Evolutionary conservation across 2,113 vertebrate genomes (phyloP).

Genomic region (Peromyscus leucopus): DNA sequence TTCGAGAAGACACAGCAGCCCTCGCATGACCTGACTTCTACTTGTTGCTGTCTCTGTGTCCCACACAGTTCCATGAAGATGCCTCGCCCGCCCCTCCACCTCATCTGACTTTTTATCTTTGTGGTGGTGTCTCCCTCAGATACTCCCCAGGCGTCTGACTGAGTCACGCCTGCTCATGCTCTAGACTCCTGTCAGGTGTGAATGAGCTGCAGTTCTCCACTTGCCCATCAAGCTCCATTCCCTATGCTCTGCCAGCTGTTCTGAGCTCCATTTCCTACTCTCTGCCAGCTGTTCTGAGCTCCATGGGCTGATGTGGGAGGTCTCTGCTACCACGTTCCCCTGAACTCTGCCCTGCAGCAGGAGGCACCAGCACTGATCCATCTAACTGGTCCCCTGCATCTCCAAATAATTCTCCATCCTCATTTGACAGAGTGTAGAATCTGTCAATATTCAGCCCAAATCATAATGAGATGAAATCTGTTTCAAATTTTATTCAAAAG

Average conservation of each 20-base stretch:
- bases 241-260: not conserved
- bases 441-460: not conserved
- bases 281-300: not conserved
- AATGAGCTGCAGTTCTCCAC: not conserved
- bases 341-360: not conserved
- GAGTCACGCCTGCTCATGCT: not conserved
- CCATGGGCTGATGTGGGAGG: not conserved
- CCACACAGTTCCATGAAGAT: not conserved
- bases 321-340: not conserved
- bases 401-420: not conserved
- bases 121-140: not conserved
- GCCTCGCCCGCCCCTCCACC: not conserved
- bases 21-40: not conserved
- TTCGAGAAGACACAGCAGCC: not conserved
- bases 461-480: not conserved
- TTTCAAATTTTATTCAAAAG: not conserved
- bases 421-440: constrained; percentile 6
- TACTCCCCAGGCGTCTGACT: not conserved
- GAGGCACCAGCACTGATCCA: not conserved
- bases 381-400: too few species aligned
- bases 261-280: not conserved
- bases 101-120: not conserved
- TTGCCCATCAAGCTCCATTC: not conserved
- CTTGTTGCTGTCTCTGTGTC: not conserved
- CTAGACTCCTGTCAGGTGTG: not conserved